Base-by-base conservation (phyloP, 2,888 invertebrate species). In the Drosophila crucigera region DNA sequence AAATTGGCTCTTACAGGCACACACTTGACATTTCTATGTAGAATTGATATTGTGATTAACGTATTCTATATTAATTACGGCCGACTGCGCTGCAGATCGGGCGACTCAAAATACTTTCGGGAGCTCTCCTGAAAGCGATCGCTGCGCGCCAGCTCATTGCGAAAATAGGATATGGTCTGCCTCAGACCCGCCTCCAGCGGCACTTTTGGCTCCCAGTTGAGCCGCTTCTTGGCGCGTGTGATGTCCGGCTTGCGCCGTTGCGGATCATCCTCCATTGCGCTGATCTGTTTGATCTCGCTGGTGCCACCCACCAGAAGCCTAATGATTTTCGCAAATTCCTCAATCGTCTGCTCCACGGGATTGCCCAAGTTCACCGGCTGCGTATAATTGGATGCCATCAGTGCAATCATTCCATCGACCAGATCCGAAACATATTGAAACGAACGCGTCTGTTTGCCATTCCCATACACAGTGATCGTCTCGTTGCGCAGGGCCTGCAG, bases 371-470 rank as follows among this genome's bases (percentile, higher is more conserved):
- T 99, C 3, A 99, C 96, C 9, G 99, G 99, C 83, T 95, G 95
- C 0, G 97, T 96, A 93, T 97, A 99, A 94, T 98, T 98, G 22
- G 98, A 97, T 67, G 96, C 96, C 99, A 99, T 99, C 55, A 99
- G 94, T 0, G 96, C 95, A 43, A 99, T 95, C 58, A 99, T 94
- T 0, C 99, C 99, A 90, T 99, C 98, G 0, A 99, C 98, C 81
- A 99, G 95, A 94, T 99, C 99, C 11, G 97, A 97, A 16, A 99
- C 98, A 92, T 99, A 99, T 94, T 99, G 99, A 94, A 99, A 99
- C 0, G 99, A 99, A 63, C 99, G 95, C 0, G 99, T 98, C 93
- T 98, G 98, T 89, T 96, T 96, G 30, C 98, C 98, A 89, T 96
- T 96, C 3, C 97, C 98, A 91, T 98, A 97, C 10, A 98, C 98